Percentiles rank a stretch among this genome's conserved stretches.
These are phyloP conservation scores for Lacerta viridis DNA, from an alignment of 2,797 vertebrate species.

Conservation along the genomic window DNA sequence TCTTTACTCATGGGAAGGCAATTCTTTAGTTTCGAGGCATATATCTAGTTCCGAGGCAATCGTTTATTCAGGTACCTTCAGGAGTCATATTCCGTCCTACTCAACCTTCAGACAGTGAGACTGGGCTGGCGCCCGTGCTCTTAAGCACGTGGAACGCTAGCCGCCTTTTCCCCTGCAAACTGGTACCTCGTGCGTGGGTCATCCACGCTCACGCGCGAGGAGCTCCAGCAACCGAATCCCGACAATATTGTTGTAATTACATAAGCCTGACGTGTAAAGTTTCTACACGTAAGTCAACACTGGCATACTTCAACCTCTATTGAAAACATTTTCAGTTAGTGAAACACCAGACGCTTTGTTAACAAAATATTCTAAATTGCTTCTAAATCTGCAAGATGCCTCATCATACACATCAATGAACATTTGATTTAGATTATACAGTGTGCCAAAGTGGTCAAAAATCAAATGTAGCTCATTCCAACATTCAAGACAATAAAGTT, in stretches of 20 bases:
- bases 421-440: conserved; percentile 31
- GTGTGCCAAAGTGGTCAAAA: conserved; percentile 41
- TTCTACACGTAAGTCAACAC: background rate
- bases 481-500: conserved; percentile 2
- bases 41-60: too few relatives aligned
- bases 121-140: too few relatives aligned
- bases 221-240: too few relatives aligned
- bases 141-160: too few relatives aligned
- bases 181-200: too few relatives aligned
- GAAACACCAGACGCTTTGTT: conserved; percentile 24
- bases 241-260: conserved; percentile 13
- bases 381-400: conserved; percentile 37
- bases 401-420: conserved; percentile 13
- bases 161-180: too few relatives aligned
- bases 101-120: too few relatives aligned
- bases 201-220: too few relatives aligned
- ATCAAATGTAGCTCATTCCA: accelerated
- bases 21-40: too few relatives aligned
- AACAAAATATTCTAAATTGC: conserved; percentile 40
- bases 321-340: conserved; percentile 15
- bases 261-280: background rate
- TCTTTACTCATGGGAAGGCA: too few relatives aligned
- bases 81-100: too few relatives aligned
- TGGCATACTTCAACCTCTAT: conserved; percentile 2
- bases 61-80: too few relatives aligned